Conservation (phyloP, 2,797 vertebrate species). For the Labeo calbasu region DNA sequence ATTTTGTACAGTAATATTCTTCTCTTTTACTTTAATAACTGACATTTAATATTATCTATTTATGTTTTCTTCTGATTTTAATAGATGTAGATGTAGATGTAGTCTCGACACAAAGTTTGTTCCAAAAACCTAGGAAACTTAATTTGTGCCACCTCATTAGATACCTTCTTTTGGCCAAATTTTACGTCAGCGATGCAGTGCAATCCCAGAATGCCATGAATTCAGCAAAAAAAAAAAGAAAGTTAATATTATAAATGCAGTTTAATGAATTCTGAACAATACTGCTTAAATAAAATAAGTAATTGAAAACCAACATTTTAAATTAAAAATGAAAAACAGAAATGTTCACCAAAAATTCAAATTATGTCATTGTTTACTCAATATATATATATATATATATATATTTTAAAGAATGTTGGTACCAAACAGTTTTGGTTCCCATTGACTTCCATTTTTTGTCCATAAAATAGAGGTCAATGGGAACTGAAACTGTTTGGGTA, state of each 20-base stretch:
- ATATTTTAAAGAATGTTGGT: neutral
- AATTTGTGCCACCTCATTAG: neutral
- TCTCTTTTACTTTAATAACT: neutral
- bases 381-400: neutral
- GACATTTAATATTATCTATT: slow-evolving; percentile 4
- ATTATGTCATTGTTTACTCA: neutral
- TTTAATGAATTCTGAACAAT: neutral
- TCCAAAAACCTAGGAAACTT: neutral
- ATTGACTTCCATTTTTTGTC: no score
- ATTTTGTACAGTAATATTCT: neutral
- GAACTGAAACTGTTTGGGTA: neutral
- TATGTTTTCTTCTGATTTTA: neutral
- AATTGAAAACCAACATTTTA: neutral
- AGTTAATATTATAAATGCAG: neutral
- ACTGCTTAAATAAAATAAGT: neutral
- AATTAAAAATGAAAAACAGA: no score
- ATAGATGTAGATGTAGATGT: neutral
- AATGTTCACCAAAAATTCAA: neutral
- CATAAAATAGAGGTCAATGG: neutral
- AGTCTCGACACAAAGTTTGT: neutral
- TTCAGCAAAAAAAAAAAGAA: neutral
- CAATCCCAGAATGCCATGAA: neutral
- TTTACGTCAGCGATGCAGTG: neutral
- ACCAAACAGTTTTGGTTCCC: no score
- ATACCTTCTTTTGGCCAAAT: neutral